Evolutionary conservation across 2,113 vertebrate species (phyloP).

Genomic region (Prunella fulvescens): DNA sequence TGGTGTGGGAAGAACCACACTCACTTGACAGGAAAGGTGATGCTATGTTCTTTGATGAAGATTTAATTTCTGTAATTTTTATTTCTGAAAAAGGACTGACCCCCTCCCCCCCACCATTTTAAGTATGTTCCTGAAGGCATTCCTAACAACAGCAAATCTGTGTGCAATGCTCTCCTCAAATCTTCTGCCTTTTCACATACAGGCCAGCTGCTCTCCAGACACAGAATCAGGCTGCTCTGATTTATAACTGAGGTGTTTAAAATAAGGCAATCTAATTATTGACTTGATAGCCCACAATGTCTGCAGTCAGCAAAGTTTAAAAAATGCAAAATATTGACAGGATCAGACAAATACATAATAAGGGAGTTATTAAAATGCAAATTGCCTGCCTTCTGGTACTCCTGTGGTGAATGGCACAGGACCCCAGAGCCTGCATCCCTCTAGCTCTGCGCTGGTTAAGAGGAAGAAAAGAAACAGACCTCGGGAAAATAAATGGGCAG

Average conservation of each 20-base stretch:
- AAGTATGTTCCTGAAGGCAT: not conserved
- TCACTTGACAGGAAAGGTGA: not conserved
- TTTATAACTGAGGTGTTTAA: not conserved
- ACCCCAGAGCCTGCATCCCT: not conserved
- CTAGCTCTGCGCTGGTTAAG: accelerated
- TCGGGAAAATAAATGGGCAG: not conserved
- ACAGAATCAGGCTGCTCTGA: not conserved
- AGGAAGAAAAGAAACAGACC: not conserved
- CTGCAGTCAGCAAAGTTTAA: slow-evolving; percentile 27
- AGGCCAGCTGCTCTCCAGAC: not conserved
- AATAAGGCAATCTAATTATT: slow-evolving; percentile 18
- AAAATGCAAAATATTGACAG: slow-evolving; percentile 61
- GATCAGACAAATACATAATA: slow-evolving; percentile 50
- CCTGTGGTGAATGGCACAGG: not conserved
- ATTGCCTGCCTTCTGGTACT: slow-evolving; percentile 10
- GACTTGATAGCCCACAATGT: not conserved
- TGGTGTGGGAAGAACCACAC: not conserved
- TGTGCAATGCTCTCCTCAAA: not conserved
- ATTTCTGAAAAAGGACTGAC: not conserved
- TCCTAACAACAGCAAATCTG: not conserved
- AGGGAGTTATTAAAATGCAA: slow-evolving; percentile 57
- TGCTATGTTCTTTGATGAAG: not conserved
- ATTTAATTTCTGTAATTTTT: not conserved
- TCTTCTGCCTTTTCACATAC: not conserved
- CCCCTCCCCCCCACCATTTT: accelerated